Percentiles rank a stretch among this genome's conserved stretches.
These are phyloP conservation scores for Bombus sylvicola DNA, from an alignment of 1,140 invertebrate species.

Conservation along the genomic window DNA sequence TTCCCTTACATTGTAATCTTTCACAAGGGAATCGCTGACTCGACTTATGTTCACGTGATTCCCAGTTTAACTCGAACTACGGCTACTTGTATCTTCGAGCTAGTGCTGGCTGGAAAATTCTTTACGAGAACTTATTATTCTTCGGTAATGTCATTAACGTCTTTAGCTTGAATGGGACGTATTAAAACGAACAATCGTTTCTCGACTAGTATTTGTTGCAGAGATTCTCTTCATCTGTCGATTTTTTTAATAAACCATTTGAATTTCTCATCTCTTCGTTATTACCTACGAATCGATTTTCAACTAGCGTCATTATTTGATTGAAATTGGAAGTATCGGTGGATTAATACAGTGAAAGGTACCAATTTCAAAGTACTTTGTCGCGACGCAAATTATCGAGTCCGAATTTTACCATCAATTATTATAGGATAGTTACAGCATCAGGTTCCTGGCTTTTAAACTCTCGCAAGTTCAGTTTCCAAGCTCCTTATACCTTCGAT, in stretches of 20 bases:
- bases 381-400: neutral
- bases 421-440: neutral
- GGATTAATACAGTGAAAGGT: neutral
- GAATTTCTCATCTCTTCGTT: no score
- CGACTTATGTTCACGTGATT: conserved; percentile 52
- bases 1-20: conserved; percentile 67
- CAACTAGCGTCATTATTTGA: neutral
- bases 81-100: conserved; percentile 27
- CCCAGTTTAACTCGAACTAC: conserved; percentile 49
- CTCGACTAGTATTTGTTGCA: neutral
- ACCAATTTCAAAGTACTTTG: neutral
- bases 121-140: neutral
- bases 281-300: no score
- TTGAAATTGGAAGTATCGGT: neutral
- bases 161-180: neutral
- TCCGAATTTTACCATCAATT: neutral
- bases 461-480: neutral
- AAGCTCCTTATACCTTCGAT: neutral
- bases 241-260: no score
- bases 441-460: neutral
- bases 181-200: neutral
- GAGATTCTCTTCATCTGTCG: no score
- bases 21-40: conserved; percentile 58
- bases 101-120: conserved; percentile 19
- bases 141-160: neutral